Base-by-base conservation (phyloP, 2,113 vertebrate genomes). In the Rostratula benghalensis region DNA sequence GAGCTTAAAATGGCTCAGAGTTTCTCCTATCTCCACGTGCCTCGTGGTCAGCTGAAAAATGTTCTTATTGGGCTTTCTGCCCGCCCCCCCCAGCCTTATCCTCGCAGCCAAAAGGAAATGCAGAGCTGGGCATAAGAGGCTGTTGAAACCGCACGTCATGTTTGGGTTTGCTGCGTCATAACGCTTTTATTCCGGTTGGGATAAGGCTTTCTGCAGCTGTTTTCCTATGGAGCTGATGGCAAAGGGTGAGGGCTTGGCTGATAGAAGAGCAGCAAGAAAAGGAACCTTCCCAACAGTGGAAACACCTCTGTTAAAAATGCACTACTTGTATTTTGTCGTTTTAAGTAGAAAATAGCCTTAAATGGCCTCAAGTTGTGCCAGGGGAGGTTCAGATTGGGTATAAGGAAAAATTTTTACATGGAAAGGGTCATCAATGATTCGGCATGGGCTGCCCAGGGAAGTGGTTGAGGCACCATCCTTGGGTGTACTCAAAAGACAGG, bases 91-190 rank as follows among this genome's bases (percentile, higher is more conserved):
- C 80, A 87, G 35, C 81, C 83, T 97, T 96, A 96, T 78, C 93
- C 95, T 96, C 3, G 0, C 83, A 88, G 86, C 95, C 95, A 96
- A 97, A 94, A 96, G 94, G 97, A 98, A 97, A 91, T n/a, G 80
- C 43, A 80, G 89, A 97, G 59, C 63, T 57, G 83, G 89, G 95
- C 70, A 77, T 76, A 64, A 97, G 90, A 95, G 83, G 95, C 82
- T 97, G 96, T 95, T 89, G 92, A 97, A 97, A 95, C 96, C 92
- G 71, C 92, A 96, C 21, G 57, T 95, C 94, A 92, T 50, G 46
- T 96, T 95, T 86, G 94, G 95, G 97, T 97, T 96, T 85, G 75
- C 94, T 96, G 67, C 95, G 87, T 96, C 90, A 96, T 84, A 97
- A 96, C 95, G 96, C 94, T 93, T 97, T 97, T 96, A 97, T 93